These are phyloP conservation scores for Myotis findleyi DNA, from an alignment of 2,797 vertebrate species.

Conservation along the genomic window DNA sequence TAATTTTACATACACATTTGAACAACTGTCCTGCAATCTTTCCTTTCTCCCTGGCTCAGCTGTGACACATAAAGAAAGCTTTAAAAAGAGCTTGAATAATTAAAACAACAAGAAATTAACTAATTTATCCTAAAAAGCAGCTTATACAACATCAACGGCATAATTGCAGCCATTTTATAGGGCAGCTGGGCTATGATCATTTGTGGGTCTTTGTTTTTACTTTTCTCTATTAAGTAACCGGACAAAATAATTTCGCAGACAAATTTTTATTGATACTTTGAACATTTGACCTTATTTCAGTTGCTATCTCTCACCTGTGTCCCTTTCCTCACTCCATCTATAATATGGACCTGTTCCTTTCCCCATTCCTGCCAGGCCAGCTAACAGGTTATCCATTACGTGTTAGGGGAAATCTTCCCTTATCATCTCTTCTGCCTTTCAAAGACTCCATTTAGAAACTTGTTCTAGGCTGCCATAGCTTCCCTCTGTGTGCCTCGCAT, in stretches of 20 bases:
- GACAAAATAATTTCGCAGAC: not conserved
- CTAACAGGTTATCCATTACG: not conserved
- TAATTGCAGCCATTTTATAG: not conserved
- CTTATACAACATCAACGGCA: not conserved
- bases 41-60: constrained; percentile 15
- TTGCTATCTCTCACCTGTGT: not conserved
- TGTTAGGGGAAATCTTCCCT: not conserved
- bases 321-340: not conserved
- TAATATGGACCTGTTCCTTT: not conserved
- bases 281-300: not conserved
- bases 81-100: constrained; percentile 52
- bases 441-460: not conserved
- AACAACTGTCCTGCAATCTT: constrained; percentile 61
- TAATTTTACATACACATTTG: not conserved
- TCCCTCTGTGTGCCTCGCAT: not conserved
- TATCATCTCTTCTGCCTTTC: not conserved
- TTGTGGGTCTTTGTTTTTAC: not conserved
- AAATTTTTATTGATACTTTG: not conserved
- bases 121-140: constrained; percentile 44
- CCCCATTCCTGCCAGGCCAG: not conserved
- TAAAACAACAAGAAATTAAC: constrained; percentile 58
- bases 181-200: not conserved
- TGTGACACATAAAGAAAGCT: not conserved
- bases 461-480: not conserved
- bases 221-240: not conserved